Evolutionary conservation across 2,113 vertebrate species (phyloP).

Genomic region (Takifugu bimaculatus): DNA sequence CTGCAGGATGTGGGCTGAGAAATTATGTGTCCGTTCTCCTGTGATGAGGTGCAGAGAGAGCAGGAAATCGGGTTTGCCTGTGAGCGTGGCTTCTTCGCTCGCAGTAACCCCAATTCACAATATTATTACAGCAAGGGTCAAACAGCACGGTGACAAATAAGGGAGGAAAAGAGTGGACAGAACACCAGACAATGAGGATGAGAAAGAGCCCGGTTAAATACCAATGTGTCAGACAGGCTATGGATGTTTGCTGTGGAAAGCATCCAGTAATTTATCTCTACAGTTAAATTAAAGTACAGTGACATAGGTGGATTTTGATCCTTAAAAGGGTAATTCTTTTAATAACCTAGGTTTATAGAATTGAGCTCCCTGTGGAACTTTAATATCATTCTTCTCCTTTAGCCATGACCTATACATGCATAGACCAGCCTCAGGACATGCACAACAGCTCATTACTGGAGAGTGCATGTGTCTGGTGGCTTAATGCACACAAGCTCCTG

Average conservation of each 20-base stretch:
- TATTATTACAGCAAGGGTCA: conserved; percentile 65
- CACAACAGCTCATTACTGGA: too few relatives aligned
- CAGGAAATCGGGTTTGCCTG: conserved; percentile 62
- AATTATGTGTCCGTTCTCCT: conserved; percentile 49
- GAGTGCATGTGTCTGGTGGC: too few relatives aligned
- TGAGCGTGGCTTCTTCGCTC: conserved; percentile 51
- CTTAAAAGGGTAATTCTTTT: too few relatives aligned
- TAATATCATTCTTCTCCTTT: too few relatives aligned
- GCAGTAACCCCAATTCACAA: conserved; percentile 60
- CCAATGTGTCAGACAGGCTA: background rate
- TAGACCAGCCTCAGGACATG: too few relatives aligned
- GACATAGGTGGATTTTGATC: too few relatives aligned
- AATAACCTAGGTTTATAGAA: too few relatives aligned
- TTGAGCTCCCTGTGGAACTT: too few relatives aligned
- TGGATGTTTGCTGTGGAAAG: conserved; percentile 5
- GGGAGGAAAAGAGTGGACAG: conserved; percentile 16
- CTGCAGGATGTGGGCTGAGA: conserved; percentile 37
- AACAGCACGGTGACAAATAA: conserved; percentile 20
- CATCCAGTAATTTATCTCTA: conserved; percentile 7
- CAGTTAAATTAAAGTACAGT: conserved; percentile 2
- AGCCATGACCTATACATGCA: too few relatives aligned
- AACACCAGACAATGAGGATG: conserved; percentile 18
- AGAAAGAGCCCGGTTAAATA: conserved; percentile 10
- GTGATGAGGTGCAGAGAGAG: conserved; percentile 51
- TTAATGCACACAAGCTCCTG: too few relatives aligned